Evolutionary conservation across 2,888 invertebrate genomes (phyloP).

Genomic region (Hyles lineata): DNA sequence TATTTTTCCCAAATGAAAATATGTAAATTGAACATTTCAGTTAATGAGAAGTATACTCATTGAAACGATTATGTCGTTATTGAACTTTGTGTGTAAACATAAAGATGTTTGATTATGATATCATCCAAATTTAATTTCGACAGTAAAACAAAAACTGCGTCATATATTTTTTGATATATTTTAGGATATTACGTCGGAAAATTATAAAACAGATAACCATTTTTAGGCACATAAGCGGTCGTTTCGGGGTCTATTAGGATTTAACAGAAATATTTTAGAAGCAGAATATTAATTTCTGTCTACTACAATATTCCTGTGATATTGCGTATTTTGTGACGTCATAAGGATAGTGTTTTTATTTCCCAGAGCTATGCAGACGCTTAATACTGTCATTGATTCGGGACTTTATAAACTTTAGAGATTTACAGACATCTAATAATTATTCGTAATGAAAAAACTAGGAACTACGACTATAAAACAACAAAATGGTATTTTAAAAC

Average conservation of each 20-base stretch:
- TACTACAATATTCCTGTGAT: slow-evolving; percentile 3
- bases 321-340: slow-evolving; percentile 1
- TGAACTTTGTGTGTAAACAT: too few relatives aligned
- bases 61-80: too few relatives aligned
- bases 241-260: slow-evolving; percentile 31
- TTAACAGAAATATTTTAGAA: slow-evolving; percentile 5
- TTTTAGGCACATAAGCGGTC: slow-evolving; percentile 47
- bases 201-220: slow-evolving; percentile 44
- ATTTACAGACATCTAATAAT: too few relatives aligned
- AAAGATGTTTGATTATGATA: too few relatives aligned
- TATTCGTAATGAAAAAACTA: too few relatives aligned
- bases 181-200: slow-evolving; percentile 40
- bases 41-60: too few relatives aligned
- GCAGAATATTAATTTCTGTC: neutral
- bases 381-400: neutral
- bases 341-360: neutral
- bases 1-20: neutral
- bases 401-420: too few relatives aligned
- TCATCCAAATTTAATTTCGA: neutral
- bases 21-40: too few relatives aligned
- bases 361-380: neutral
- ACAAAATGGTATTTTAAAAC: too few relatives aligned
- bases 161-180: slow-evolving; percentile 25
- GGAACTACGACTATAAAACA: too few relatives aligned
- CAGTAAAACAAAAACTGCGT: slow-evolving; percentile 9